Base-by-base conservation (phyloP, 92 coral and sea anemone genomes). In the Epizoanthus rinbou region DNA sequence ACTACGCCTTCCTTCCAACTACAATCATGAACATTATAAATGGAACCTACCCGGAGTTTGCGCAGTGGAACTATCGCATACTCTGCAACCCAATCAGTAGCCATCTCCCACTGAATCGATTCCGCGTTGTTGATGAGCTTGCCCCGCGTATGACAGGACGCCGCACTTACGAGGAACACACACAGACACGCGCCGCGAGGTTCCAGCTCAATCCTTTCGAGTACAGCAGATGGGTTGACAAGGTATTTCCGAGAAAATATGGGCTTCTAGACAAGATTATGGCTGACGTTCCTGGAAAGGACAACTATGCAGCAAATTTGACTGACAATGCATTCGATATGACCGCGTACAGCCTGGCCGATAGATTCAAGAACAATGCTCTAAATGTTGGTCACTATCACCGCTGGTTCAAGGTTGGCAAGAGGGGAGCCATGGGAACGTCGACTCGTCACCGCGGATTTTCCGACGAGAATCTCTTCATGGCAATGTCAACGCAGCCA, bases 401-500 rank as follows among this genome's bases (percentile, higher is more conserved):
- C 72, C 97, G 98, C 45, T 91, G 94, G 95, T 93, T 87, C 74
- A 90, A 88, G 80, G 98, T 95, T 57, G 71, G 80, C 43, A 69
- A 81, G 82, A 87, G 73, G 59, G 98, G 91, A 52, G 98, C 98
- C 1, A 93, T 95, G 98, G 98, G 98, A 8, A 73, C 81, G 45
- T 92, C 97, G 33, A 80, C 89, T 8, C 90, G 98, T 45, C 95
- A 88, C 69, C 97, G 98, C 3, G 98, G 98, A 18, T 95, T 62
- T 72, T 65, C 97, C 7, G 98, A 95, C 71, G 91, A 87, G 37
- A 93, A 84, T 86, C 87, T 95, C 18, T 95, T 87, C 75, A 90
- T 95, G 97, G 98, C 98, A 52, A 89, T 95, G 98, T 89, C 89
- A 35, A 91, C 95, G 14, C 98, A 95, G 82, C 93, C 93, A 0